phyloP scores from a whole-genome alignment of 1,140 invertebrate genomes.

The Drosophila santomea region DNA sequence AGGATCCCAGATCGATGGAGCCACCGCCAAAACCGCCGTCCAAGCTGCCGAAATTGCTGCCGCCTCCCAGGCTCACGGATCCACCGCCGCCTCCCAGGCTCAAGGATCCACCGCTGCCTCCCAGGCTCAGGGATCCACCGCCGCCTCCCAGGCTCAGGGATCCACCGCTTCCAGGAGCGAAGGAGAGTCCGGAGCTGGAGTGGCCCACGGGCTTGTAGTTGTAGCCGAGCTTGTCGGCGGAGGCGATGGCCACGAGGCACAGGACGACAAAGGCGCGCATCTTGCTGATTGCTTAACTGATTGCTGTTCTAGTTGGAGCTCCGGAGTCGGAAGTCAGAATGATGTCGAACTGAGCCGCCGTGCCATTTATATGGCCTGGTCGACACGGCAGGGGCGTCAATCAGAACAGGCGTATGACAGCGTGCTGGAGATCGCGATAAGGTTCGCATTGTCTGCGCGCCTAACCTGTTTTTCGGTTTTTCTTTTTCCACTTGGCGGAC shows the following conservation, averaged over 20 bases:
- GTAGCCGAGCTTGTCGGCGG: constrained; percentile 76
- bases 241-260: constrained; percentile 69
- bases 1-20: constrained; percentile 31
- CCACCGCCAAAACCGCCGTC: constrained; percentile 44
- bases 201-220: constrained; percentile 78
- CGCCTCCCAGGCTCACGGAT: constrained; percentile 31
- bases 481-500: constrained; percentile 47
- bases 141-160: constrained; percentile 23
- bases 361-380: constrained; percentile 63
- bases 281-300: constrained; percentile 23
- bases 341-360: constrained; percentile 46
- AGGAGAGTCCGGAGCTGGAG: constrained; percentile 67
- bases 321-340: constrained; percentile 71
- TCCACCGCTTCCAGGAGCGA: constrained; percentile 65
- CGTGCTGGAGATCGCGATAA: constrained; percentile 71
- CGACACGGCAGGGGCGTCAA: constrained; percentile 54
- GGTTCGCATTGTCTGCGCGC: constrained; percentile 50
- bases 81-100: constrained; percentile 26
- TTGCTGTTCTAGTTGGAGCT: constrained; percentile 70
- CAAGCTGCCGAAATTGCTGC: constrained; percentile 41
- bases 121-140: constrained; percentile 30
- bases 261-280: constrained; percentile 76
- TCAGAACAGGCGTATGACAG: constrained; percentile 64
- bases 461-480: constrained; percentile 71
- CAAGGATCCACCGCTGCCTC: constrained; percentile 28